Conservation (phyloP, 1,140 invertebrate species). For the Platyscapa corneri region DNA sequence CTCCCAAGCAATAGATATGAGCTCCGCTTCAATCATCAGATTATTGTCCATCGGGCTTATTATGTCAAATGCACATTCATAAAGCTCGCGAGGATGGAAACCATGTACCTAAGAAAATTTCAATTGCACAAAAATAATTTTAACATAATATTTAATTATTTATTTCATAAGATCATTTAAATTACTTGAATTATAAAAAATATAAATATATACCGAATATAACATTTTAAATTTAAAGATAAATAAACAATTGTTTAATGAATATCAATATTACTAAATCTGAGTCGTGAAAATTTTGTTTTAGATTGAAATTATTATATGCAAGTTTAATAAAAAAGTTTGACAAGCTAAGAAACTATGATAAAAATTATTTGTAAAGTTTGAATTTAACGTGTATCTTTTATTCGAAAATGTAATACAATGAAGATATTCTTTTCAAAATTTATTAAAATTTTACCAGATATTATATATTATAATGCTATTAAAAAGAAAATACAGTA, state of each 20-base stretch:
- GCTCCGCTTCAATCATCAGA: constrained; percentile 88
- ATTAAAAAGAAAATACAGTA: not conserved
- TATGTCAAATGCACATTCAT: constrained; percentile 96
- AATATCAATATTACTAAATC: no score
- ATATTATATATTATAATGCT: not conserved
- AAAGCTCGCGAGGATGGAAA: constrained; percentile 90
- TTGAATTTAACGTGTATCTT: no score
- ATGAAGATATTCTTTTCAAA: not conserved
- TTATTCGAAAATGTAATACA: no score
- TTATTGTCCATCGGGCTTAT: constrained; percentile 82
- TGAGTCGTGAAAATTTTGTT: no score
- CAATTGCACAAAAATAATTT: not conserved
- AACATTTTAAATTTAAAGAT: not conserved
- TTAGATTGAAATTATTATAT: no score
- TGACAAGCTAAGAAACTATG: no score
- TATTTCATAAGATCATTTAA: no score
- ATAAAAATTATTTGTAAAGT: no score
- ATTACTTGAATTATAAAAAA: no score
- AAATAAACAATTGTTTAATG: no score
- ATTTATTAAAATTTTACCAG: no score
- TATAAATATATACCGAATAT: not conserved
- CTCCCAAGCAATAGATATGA: constrained; percentile 86
- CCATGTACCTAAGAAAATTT: constrained; percentile 75
- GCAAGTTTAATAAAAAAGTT: no score
- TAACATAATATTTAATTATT: not conserved